Conservation (phyloP, 2,888 invertebrate genomes). For the Thysanoteuthis rhombus region DNA sequence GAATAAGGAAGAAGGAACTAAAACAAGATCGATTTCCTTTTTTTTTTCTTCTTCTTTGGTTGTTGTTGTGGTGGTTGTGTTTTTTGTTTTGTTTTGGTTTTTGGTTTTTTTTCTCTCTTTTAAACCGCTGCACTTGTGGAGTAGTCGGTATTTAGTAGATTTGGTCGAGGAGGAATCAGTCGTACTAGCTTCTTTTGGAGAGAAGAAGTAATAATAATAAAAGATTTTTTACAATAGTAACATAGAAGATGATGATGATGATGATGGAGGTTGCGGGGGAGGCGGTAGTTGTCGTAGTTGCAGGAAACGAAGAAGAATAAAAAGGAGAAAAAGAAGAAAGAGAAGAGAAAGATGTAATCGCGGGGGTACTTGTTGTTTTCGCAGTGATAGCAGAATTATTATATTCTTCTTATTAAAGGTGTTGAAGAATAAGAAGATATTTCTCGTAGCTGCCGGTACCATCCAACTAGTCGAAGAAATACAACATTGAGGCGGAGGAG, state of each 20-base stretch:
- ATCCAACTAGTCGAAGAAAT: not conserved
- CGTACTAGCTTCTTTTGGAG: not conserved
- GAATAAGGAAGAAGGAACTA: not conserved
- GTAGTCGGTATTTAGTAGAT: not conserved
- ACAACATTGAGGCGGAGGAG: not conserved
- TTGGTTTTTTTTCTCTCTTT: not conserved
- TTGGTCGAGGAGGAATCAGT: not conserved
- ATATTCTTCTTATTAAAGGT: not conserved
- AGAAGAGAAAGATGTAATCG: not conserved
- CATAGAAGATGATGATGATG: too few species aligned
- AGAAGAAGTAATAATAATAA: too few species aligned
- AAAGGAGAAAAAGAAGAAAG: not conserved
- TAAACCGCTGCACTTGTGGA: not conserved
- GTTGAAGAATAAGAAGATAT: not conserved
- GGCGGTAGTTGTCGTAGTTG: not conserved
- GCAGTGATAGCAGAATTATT: not conserved
- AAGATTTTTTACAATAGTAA: not conserved
- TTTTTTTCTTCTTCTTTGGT: not conserved
- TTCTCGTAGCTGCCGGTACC: not conserved
- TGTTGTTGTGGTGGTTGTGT: not conserved
- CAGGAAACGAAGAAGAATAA: not conserved
- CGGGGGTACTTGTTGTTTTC: not conserved
- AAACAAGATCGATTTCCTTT: not conserved
- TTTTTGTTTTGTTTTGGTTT: not conserved
- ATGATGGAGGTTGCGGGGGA: too few species aligned